Percentiles rank a stretch among this genome's conserved stretches.
phyloP scores from a whole-genome alignment of 1,140 invertebrate species.

The Matsumurasca onukii region DNA sequence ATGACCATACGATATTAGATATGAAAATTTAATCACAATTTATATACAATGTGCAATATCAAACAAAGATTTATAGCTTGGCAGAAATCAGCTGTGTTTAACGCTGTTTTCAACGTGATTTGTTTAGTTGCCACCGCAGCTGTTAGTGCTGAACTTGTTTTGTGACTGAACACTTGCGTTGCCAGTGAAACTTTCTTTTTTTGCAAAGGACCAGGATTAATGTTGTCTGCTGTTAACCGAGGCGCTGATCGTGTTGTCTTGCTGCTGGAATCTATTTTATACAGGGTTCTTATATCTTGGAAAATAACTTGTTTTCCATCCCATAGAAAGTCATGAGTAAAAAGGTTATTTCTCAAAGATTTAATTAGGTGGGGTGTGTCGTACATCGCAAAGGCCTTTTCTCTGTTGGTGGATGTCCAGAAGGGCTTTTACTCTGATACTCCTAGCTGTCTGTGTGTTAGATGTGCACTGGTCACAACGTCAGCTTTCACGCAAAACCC shows the following conservation, averaged over 20 bases:
- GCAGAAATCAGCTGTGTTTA: constrained; percentile 1
- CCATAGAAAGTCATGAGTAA: background rate
- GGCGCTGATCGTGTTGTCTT: constrained; percentile 1
- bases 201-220: constrained; percentile 7
- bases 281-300: background rate
- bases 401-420: background rate
- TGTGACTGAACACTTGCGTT: no score
- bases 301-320: background rate
- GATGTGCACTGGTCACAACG: background rate
- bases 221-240: background rate
- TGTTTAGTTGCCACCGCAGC: background rate
- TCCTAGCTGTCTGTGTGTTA: background rate
- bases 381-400: background rate
- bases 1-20: no score
- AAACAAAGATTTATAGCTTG: background rate
- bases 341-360: background rate
- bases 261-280: background rate
- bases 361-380: constrained; percentile 11
- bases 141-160: background rate
- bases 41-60: no score
- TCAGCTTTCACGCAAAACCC: background rate
- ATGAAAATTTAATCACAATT: no score
- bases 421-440: background rate
- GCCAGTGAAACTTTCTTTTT: no score
- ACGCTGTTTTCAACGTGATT: background rate